A percentile compares a stretch with the other conserved stretches of the same genome.
phyloP scores from a whole-genome alignment of 2,888 invertebrate genomes.

The Gastracanthus pulcherrimus region DNA sequence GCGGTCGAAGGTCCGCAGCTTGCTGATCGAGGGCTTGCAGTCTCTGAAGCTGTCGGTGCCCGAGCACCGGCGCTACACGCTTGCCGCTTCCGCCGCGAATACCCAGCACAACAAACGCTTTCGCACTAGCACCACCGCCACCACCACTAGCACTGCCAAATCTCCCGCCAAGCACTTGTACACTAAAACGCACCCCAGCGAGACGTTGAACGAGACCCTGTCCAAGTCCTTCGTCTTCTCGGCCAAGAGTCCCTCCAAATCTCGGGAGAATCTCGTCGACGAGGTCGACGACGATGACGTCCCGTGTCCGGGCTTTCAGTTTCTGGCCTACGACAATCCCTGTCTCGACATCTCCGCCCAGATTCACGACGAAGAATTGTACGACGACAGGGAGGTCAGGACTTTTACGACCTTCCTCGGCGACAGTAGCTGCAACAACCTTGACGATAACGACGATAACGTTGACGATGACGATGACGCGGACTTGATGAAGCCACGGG shows the following conservation, averaged over 20 bases:
- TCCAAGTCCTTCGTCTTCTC: constrained; percentile 50
- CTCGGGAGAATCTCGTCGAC: constrained; percentile 46
- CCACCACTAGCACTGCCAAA: background rate
- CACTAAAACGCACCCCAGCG: background rate
- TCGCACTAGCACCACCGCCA: constrained; percentile 14
- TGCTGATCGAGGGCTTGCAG: constrained; percentile 69
- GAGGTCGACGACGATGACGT: constrained; percentile 37
- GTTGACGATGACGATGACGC: background rate
- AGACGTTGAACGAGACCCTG: constrained; percentile 17
- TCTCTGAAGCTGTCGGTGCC: constrained; percentile 57
- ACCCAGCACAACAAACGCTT: constrained; percentile 30
- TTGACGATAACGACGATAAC: background rate
- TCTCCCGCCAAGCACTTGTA: background rate
- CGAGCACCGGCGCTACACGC: constrained; percentile 58
- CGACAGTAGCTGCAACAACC: no score
- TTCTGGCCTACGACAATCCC: constrained; percentile 31
- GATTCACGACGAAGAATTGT: background rate
- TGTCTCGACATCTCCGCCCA: constrained; percentile 21
- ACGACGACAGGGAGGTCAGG: background rate
- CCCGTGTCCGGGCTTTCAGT: background rate
- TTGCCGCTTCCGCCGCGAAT: background rate
- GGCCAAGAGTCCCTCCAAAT: background rate
- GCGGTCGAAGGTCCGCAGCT: constrained; percentile 73
- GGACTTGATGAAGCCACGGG: background rate
- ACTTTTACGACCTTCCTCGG: constrained; percentile 31